Base-by-base conservation (phyloP, 2,113 vertebrate species). In the Oreochromis tanganicae region DNA sequence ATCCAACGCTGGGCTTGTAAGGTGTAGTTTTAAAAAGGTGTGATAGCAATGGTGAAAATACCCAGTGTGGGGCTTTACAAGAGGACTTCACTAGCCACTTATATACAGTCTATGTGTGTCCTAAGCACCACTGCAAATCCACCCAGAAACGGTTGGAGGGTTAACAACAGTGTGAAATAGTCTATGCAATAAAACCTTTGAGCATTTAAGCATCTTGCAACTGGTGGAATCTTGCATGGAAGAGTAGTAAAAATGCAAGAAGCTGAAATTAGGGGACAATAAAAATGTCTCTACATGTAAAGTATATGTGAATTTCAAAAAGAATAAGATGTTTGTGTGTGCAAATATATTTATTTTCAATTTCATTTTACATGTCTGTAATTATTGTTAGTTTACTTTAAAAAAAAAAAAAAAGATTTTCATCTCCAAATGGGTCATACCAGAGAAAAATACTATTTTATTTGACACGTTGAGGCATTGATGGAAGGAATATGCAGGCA, bases 401-500 rank as follows among this genome's bases (percentile, higher is more conserved):
- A 0, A 0, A 4, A 27, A 24, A 27, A 27, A 27, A 27, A 4
- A 27, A 27, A 27, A 27, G 27, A 27, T 71, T 71, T 0, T 73
- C 4, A 48, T 29, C 24, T 19, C 16, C 46, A 50, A 41, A 41
- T 8, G 6, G 10, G 34, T 48, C 41, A 75, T 75, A 52, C 83
- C 87, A 88, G 87, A 95, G 85, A 91, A 94, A 95, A 93, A 90
- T 88, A 89, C 66, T 4, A 46, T 85, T 93, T 96, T 93, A 93
- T 93, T 95, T 89, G 86, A 92, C 91, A 95, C 89, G 88, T 86
- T 91, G 89, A 92, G 92, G 91, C 93, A 90, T 93, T 91, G 88
- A 94, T 93, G 89, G 78, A 87, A 89, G 84, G 87, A 93, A 87
- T 93, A 93, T 94, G 91, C 94, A 95, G 93, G 93, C 94, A 94